These are phyloP conservation scores for Branchellion lobata DNA, from an alignment of 2,888 invertebrate species.

Conservation along the genomic window DNA sequence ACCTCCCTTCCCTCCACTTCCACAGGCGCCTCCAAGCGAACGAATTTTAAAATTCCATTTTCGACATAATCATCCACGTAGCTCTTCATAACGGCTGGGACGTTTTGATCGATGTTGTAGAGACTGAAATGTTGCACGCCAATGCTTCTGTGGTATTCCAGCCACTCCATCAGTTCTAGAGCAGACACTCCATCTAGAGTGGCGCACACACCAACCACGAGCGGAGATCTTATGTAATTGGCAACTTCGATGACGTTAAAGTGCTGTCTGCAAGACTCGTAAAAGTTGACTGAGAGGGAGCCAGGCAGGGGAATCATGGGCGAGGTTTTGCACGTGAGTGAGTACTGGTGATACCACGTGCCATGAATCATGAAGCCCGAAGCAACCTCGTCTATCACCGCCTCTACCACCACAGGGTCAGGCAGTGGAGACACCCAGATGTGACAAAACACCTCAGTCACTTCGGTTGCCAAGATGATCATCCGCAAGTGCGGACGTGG, in stretches of 20 bases:
- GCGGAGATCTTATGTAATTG: not conserved
- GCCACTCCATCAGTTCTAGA: not conserved
- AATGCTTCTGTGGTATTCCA: not conserved
- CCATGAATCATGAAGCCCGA: not conserved
- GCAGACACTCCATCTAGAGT: not conserved
- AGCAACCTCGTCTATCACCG: not conserved
- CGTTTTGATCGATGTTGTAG: not conserved
- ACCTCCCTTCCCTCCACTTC: not conserved
- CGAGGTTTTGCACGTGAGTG: not conserved
- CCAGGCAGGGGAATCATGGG: not conserved
- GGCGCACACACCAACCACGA: not conserved
- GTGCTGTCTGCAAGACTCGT: not conserved
- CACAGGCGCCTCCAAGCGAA: not conserved
- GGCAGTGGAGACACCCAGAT: not conserved
- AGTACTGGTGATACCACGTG: not conserved
- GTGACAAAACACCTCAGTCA: slow-evolving; percentile 7
- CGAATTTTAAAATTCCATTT: not conserved
- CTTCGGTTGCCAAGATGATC: not conserved
- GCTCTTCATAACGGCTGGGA: not conserved
- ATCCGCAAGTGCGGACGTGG: not conserved
- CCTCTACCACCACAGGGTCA: not conserved
- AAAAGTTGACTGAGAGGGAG: not conserved
- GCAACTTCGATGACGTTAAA: not conserved
- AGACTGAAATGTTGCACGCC: not conserved
- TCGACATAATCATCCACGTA: not conserved